phyloP scores from a whole-genome alignment of 2,797 vertebrate genomes.

The Acipenser ruthenus region DNA sequence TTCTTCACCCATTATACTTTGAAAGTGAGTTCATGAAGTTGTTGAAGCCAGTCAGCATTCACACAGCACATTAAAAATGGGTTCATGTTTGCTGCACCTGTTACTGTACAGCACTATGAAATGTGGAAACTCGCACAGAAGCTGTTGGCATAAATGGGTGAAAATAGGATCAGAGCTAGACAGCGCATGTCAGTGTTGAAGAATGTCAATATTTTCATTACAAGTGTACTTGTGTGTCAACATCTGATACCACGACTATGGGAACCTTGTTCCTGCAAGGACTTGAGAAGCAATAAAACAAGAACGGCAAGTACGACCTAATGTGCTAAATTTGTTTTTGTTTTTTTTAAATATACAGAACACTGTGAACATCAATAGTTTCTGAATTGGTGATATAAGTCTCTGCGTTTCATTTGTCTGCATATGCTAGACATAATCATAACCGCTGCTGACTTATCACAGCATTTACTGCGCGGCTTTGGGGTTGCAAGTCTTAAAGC shows the following conservation, averaged over 20 bases:
- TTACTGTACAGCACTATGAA: conserved; percentile 31
- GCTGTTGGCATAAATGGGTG: conserved; percentile 68
- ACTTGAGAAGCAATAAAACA: conserved; percentile 35
- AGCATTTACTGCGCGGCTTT: not conserved
- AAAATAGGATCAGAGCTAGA: conserved; percentile 60
- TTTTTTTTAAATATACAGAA: conserved; percentile 52
- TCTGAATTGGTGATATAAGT: conserved; percentile 37
- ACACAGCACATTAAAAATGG: not conserved
- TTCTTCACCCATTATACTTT: too few species aligned
- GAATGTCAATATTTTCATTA: conserved; percentile 89
- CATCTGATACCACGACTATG: conserved; percentile 65
- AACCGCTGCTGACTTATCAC: not conserved
- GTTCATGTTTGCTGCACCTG: conserved; percentile 47
- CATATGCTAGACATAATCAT: conserved; percentile 10
- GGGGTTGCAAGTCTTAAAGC: not conserved
- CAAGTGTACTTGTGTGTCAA: conserved; percentile 78
- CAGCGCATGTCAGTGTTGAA: conserved; percentile 57
- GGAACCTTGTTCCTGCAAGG: conserved; percentile 69
- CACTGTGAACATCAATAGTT: conserved; percentile 54
- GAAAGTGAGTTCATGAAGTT: too few species aligned
- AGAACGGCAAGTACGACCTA: not conserved
- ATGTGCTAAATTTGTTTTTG: conserved; percentile 33
- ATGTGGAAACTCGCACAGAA: conserved; percentile 59
- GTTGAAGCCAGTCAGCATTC: too few species aligned
- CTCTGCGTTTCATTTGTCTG: conserved; percentile 26